phyloP scores from a whole-genome alignment of 2,888 invertebrate species.

The Latheticus oryzae region DNA sequence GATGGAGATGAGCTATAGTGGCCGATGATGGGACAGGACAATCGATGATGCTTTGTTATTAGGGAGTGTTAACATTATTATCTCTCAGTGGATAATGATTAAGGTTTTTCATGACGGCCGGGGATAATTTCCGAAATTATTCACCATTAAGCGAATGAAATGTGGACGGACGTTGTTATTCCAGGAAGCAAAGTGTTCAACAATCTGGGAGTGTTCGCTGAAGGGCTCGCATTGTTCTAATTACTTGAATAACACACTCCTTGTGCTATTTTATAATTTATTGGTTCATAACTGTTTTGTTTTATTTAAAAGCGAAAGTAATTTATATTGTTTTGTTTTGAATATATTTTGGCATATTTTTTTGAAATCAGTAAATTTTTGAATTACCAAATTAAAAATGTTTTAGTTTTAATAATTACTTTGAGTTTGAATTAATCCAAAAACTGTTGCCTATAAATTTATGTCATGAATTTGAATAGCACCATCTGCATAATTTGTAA shows the following conservation, averaged over 20 bases:
- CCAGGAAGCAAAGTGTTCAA: conserved; percentile 28
- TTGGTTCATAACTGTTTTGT: conserved; percentile 12
- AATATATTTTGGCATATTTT: too few species aligned
- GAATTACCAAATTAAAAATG: too few species aligned
- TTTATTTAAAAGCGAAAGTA: too few species aligned
- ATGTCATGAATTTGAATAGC: too few species aligned
- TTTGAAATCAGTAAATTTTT: too few species aligned
- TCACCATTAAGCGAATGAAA: conserved; percentile 36
- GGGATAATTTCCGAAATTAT: conserved; percentile 38
- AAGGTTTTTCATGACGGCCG: conserved; percentile 21
- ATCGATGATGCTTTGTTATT: conserved; percentile 34
- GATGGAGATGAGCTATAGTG: conserved; percentile 30
- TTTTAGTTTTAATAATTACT: too few species aligned
- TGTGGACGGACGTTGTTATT: conserved; percentile 21
- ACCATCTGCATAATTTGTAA: too few species aligned
- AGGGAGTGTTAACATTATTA: conserved; percentile 39
- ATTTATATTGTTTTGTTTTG: too few species aligned
- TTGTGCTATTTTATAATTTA: conserved; percentile 14
- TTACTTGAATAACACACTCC: conserved; percentile 22
- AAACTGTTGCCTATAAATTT: too few species aligned
- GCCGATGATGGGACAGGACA: conserved; percentile 26
- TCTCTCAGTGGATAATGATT: conserved; percentile 34
- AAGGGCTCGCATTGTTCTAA: conserved; percentile 26
- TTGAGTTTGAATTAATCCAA: too few species aligned
- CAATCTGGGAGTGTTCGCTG: conserved; percentile 25